Conservation (phyloP, 2,888 invertebrate species). For the Hymenopus coronatus region DNA sequence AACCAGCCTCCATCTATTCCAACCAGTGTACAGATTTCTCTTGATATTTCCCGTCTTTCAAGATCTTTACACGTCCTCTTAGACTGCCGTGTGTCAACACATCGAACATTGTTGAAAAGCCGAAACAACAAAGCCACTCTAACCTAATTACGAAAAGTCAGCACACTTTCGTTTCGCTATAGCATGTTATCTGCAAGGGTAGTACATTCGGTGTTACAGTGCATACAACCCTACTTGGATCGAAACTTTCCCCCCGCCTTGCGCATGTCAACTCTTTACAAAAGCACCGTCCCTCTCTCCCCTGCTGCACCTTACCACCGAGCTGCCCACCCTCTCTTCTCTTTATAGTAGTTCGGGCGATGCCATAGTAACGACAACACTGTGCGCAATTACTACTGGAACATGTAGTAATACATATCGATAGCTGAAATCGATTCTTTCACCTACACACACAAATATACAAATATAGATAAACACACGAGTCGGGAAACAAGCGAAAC, state of each 20-base stretch:
- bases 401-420: background rate
- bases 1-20: too few relatives aligned
- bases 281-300: background rate
- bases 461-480: background rate
- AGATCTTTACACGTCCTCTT: too few relatives aligned
- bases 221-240: background rate
- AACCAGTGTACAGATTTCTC: too few relatives aligned
- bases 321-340: background rate
- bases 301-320: background rate
- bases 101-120: too few relatives aligned
- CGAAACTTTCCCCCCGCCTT: background rate
- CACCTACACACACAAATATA: background rate
- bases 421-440: background rate
- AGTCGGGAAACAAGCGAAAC: background rate
- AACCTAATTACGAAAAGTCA: too few relatives aligned
- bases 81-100: too few relatives aligned
- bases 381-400: background rate
- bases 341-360: background rate
- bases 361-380: background rate
- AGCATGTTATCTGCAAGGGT: background rate
- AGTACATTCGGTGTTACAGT: background rate
- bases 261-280: background rate
- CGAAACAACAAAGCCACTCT: too few relatives aligned
- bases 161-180: background rate
- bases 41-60: too few relatives aligned